Conservation (phyloP, 1,140 invertebrate genomes). For the Pseudomyrmex flavicornis region DNA sequence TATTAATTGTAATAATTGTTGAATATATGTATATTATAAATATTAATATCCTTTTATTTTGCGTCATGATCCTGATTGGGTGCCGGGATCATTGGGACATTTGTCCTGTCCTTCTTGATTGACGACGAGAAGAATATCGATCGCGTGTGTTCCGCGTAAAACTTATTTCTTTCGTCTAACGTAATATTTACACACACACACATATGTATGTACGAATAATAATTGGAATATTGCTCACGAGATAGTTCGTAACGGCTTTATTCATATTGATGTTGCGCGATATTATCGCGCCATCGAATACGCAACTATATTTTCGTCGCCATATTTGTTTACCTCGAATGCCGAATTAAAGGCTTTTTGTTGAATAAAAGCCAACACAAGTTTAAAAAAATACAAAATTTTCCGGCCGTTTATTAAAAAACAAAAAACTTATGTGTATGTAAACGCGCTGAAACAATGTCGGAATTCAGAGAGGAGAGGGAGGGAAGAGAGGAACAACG, state of each 20-base stretch:
- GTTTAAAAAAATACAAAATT: constrained; percentile 1
- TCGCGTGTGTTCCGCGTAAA: not conserved
- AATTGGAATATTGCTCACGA: not conserved
- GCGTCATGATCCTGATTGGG: too few relatives aligned
- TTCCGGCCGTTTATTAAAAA: constrained; percentile 33
- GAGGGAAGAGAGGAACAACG: not conserved
- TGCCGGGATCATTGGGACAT: too few relatives aligned
- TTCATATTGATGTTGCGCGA: not conserved
- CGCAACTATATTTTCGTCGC: not conserved
- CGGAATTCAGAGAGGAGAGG: not conserved
- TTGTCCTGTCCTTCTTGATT: constrained; percentile 29
- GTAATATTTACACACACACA: not conserved
- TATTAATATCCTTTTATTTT: too few relatives aligned
- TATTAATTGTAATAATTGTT: too few relatives aligned
- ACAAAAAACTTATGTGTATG: constrained; percentile 26
- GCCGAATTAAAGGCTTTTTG: not conserved
- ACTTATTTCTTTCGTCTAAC: constrained; percentile 37
- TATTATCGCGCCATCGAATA: not conserved
- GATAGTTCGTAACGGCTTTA: constrained; percentile 3
- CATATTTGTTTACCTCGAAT: not conserved
- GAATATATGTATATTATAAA: too few relatives aligned
- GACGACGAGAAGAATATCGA: constrained; percentile 11
- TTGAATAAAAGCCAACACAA: not conserved
- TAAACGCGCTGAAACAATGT: constrained; percentile 49
- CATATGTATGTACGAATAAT: not conserved